These are phyloP conservation scores for Radopholus similis DNA, from an alignment of 1,140 invertebrate genomes.

Conservation along the genomic window DNA sequence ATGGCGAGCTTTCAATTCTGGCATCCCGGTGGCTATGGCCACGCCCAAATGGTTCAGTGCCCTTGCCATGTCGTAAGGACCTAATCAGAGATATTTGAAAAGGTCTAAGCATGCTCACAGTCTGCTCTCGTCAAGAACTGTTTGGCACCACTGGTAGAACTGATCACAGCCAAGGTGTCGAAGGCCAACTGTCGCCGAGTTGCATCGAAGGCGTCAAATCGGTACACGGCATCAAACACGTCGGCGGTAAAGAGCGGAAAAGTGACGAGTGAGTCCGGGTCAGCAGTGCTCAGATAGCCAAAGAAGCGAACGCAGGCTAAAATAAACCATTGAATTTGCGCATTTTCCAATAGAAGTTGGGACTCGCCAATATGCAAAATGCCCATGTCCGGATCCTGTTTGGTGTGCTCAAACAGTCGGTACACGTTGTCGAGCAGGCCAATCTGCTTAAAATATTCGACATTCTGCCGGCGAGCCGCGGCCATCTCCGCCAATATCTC, in stretches of 20 bases:
- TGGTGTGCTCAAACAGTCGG: conserved; percentile 1
- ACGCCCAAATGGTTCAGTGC: conserved; percentile 4
- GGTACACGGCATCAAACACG: conserved; percentile 7
- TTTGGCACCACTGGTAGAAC: conserved; percentile 9
- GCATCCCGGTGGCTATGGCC: neutral
- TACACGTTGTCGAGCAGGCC: conserved; percentile 12
- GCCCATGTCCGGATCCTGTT: conserved; percentile 8
- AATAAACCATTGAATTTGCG: neutral
- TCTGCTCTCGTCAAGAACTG: neutral
- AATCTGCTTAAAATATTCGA: conserved; percentile 10
- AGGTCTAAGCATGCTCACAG: neutral
- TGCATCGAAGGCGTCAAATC: conserved; percentile 10
- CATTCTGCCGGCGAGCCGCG: neutral
- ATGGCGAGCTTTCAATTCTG: conserved; percentile 8
- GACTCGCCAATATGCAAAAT: conserved; percentile 8
- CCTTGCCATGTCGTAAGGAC: neutral
- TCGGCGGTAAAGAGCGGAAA: conserved; percentile 9
- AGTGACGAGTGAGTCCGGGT: neutral
- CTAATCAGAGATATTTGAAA: neutral
- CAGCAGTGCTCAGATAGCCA: conserved; percentile 11
- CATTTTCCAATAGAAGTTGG: neutral
- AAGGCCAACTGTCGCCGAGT: conserved; percentile 9
- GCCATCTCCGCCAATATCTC: conserved; percentile 17
- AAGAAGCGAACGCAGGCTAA: conserved; percentile 14
- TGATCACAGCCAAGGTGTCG: conserved; percentile 11